Evolutionary conservation across 2,888 invertebrate genomes (phyloP).

Genomic region (Drosophila fungiperda): DNA sequence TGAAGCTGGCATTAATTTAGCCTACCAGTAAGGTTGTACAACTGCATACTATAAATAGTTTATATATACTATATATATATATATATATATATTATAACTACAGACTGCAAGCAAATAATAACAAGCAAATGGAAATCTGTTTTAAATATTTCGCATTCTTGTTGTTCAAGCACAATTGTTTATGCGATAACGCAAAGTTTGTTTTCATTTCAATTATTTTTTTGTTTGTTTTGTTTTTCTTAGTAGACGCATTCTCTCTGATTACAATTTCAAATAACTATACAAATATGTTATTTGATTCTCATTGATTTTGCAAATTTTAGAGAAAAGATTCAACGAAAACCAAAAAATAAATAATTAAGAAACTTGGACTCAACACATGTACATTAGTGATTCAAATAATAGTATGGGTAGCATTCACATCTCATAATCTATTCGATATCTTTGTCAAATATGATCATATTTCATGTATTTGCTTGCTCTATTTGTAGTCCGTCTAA

Average conservation of each 20-base stretch:
- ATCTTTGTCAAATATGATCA: background rate
- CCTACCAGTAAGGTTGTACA: background rate
- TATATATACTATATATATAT: no score
- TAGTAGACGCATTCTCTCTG: background rate
- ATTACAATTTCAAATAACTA: background rate
- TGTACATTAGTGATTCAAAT: background rate
- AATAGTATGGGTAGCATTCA: background rate
- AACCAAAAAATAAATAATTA: background rate
- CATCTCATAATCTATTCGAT: background rate
- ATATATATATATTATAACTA: no score
- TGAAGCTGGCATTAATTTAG: conserved; percentile 2
- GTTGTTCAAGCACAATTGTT: background rate
- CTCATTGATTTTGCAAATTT: conserved; percentile 3
- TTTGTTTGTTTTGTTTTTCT: background rate
- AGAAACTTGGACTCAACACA: background rate
- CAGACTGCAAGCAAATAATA: conserved; percentile 1
- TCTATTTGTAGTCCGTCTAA: background rate
- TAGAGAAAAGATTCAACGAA: background rate
- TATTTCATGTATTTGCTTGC: background rate
- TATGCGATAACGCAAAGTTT: background rate
- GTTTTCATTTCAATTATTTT: conserved; percentile 2
- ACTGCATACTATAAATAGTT: background rate
- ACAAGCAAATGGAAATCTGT: conserved; percentile 6
- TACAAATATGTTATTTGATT: background rate
- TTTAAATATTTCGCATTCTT: conserved; percentile 29